phyloP scores from a whole-genome alignment of 2,888 invertebrate species.

The Sipha maydis region DNA sequence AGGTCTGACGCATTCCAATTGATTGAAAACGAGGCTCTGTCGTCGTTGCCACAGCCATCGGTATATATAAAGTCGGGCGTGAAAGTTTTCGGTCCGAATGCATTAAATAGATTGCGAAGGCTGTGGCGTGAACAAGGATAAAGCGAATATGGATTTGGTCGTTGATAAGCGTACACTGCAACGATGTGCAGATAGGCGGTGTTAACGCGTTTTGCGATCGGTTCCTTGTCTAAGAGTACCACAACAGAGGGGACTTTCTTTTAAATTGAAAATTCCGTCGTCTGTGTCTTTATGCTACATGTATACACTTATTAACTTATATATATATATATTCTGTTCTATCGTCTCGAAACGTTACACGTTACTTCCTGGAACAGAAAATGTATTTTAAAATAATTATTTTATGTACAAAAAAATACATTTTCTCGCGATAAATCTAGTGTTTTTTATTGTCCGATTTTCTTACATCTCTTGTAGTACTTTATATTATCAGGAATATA shows the following conservation, averaged over 20 bases:
- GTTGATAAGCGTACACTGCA: background rate
- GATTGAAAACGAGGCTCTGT: slow-evolving; percentile 18
- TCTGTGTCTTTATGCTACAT: background rate
- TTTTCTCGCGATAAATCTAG: background rate
- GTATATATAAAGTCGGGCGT: slow-evolving; percentile 3
- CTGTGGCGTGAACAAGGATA: background rate
- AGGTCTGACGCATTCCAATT: background rate
- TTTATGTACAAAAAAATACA: background rate
- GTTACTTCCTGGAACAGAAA: no score
- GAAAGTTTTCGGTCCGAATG: slow-evolving; percentile 54
- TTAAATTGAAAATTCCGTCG: slow-evolving; percentile 3
- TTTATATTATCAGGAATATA: no score
- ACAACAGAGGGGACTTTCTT: background rate
- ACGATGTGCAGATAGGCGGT: background rate
- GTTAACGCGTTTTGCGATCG: background rate
- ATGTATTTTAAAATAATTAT: background rate
- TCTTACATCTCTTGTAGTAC: no score
- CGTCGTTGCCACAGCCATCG: background rate
- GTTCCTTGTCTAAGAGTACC: background rate
- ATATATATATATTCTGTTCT: no score
- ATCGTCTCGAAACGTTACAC: no score
- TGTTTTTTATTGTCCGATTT: no score
- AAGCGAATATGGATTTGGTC: slow-evolving; percentile 16
- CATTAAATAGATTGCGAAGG: slow-evolving; percentile 52
- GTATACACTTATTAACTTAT: no score